Evolutionary conservation across 2,113 vertebrate genomes (phyloP).

Genomic region (Acrocephalus kingi): DNA sequence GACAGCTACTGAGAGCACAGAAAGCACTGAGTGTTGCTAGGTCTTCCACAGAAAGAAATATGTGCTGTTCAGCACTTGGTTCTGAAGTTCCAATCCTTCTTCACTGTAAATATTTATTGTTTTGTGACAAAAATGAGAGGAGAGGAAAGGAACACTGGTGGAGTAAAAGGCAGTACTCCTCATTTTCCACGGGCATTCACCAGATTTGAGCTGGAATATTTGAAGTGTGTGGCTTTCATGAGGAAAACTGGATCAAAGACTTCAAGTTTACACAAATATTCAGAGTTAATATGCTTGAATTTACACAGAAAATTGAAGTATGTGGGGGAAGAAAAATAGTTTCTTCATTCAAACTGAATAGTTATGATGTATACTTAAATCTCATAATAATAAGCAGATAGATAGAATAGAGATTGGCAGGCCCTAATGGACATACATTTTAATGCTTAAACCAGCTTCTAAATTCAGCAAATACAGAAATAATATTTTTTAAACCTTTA

Average conservation of each 20-base stretch:
- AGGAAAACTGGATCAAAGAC: not conserved
- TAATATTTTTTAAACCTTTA: rapidly evolving
- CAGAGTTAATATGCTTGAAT: not conserved
- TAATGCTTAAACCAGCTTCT: not conserved
- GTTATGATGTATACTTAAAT: not conserved
- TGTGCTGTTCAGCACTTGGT: not conserved
- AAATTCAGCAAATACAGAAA: not conserved
- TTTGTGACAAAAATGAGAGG: not conserved
- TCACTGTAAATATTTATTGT: not conserved
- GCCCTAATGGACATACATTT: not conserved
- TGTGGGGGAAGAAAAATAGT: not conserved
- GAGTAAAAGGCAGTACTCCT: not conserved
- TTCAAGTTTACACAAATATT: not conserved
- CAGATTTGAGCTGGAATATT: not conserved
- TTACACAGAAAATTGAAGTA: not conserved
- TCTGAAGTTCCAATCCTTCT: not conserved
- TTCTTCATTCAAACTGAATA: not conserved
- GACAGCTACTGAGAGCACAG: not conserved
- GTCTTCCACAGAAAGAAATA: not conserved
- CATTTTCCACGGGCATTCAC: not conserved
- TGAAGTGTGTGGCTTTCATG: not conserved
- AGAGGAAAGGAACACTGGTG: not conserved
- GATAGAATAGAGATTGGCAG: not conserved
- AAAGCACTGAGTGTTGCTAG: not conserved
- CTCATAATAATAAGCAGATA: not conserved